Evolutionary conservation across 2,888 invertebrate species (phyloP).

Genomic region (Petrolisthes manimaculis): DNA sequence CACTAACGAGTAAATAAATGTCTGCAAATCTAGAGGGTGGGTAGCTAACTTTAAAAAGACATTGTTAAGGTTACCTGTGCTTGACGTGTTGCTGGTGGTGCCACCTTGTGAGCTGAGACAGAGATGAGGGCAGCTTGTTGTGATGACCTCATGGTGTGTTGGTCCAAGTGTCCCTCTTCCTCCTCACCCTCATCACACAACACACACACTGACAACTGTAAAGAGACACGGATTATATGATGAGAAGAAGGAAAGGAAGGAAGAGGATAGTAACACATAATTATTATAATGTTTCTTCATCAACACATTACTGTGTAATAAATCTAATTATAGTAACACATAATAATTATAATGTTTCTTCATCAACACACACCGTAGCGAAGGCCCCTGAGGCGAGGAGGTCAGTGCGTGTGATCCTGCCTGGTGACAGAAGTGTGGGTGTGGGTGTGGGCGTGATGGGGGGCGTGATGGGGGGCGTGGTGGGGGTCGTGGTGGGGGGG

Average conservation of each 20-base stretch:
- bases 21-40: no score
- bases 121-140: slow-evolving; percentile 35
- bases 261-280: no score
- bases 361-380: slow-evolving; percentile 28
- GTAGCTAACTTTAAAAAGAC: no score
- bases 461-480: not conserved
- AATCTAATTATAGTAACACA: not conserved
- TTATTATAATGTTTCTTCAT: not conserved
- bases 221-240: not conserved
- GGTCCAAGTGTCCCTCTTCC: not conserved
- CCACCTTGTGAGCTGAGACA: slow-evolving; percentile 43
- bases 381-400: slow-evolving; percentile 43
- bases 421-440: slow-evolving; percentile 23
- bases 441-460: slow-evolving; percentile 2
- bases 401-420: slow-evolving; percentile 26
- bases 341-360: no score
- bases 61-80: slow-evolving; percentile 33
- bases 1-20: no score
- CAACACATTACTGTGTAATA: not conserved
- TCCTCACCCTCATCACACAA: slow-evolving; percentile 7
- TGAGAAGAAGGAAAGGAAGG: no score
- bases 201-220: slow-evolving; percentile 38
- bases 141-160: not conserved
- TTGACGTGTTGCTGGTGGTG: slow-evolving; percentile 36
- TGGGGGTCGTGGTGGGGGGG: not conserved